Conservation (phyloP, 1,140 invertebrate genomes). For the Drosophila rhopaloa region DNA sequence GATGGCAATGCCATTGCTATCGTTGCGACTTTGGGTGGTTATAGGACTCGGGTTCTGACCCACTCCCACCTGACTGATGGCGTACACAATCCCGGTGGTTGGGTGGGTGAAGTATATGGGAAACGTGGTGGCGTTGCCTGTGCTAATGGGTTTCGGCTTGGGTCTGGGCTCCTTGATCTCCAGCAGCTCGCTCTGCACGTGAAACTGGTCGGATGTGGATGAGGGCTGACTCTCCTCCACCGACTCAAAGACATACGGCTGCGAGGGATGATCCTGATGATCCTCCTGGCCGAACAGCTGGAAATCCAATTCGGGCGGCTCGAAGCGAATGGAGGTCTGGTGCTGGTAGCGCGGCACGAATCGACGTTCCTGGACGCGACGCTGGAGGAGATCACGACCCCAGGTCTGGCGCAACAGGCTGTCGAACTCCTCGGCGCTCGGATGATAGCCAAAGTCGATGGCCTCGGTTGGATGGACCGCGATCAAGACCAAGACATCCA, state of each 20-base stretch:
- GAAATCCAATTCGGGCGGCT: conserved; percentile 54
- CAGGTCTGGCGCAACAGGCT: conserved; percentile 68
- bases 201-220: conserved; percentile 19
- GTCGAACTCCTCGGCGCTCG: conserved; percentile 81
- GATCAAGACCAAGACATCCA: conserved; percentile 17
- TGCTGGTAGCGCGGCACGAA: conserved; percentile 59
- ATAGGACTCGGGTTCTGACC: not conserved
- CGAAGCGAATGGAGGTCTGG: conserved; percentile 20
- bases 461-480: conserved; percentile 23
- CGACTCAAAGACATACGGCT: conserved; percentile 58
- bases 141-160: not conserved
- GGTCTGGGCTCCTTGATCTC: conserved; percentile 36
- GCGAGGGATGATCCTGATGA: conserved; percentile 16
- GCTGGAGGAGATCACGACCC: conserved; percentile 63
- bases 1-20: conserved; percentile 65
- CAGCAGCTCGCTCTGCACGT: conserved; percentile 61
- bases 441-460: conserved; percentile 80
- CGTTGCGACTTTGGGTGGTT: conserved; percentile 32
- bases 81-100: conserved; percentile 76
- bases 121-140: conserved; percentile 23
- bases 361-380: conserved; percentile 25
- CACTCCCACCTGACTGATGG: conserved; percentile 71
- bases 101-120: conserved; percentile 81
- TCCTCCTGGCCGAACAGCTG: conserved; percentile 57
- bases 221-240: conserved; percentile 24